Evolutionary conservation across 92 coral and sea anemone genomes (phyloP), one percentile per base, ranked within the genome.

Genomic region (Hydrozoanthus gracilis): DNA sequence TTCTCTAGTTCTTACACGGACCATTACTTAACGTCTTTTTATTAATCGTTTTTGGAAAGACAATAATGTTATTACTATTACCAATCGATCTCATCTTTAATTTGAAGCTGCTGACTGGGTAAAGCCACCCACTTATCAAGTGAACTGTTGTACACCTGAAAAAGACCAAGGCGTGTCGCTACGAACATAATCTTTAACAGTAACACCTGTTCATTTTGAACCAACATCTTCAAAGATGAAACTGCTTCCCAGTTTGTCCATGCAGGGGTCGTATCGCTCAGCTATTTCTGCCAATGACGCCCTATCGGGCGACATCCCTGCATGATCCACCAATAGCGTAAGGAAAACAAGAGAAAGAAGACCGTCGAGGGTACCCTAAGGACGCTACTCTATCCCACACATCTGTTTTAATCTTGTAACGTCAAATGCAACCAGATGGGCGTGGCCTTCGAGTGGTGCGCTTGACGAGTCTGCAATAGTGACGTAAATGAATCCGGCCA

Each of bases 291-390:
- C 51, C 5, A 68, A 77, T 15, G 50, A 77, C 17, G 5, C 4
- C 20, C 2, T 48, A n/a, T 13, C 82, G 11, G 35, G 69, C 3
- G 27, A 15, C 48, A 47, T 8, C 4, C 51, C 82, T 4, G 51
- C n/a, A n/a, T n/a, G n/a, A 77, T 54, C 82, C 82, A 44, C 82
- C 82, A n/a, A 77, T 52, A 54, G 82, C 82, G 56, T 77, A 77
- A 49, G 55, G 68, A 3, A 52, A 77, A 15, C 20, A 77, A 12
- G 14, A 77, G 82, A 44, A 66, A 77, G 20, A 27, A 27, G 51
- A 77, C 8, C 44, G 15, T 6, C 82, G 68, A 77, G 82, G 82
- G 66, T 27, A 56, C 51, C 16, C 49, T 3, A 56, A 68, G 45
- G 82, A n/a, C 16, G 82, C 82, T 51, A 77, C 82, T 18, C 48